Evolutionary conservation across 2,113 vertebrate species (phyloP).

Genomic region (Drymodes brunneopygia): DNA sequence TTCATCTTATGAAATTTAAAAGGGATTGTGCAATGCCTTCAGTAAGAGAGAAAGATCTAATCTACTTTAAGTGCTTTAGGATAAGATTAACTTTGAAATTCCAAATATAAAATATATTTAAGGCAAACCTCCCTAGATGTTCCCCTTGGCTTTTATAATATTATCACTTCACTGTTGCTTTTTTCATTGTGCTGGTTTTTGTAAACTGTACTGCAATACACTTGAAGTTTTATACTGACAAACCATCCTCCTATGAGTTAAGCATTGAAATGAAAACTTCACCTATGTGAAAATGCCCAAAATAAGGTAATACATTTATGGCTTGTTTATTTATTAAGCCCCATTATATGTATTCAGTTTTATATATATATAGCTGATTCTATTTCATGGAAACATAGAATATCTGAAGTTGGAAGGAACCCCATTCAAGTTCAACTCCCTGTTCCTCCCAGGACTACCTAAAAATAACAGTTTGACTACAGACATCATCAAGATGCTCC

Average conservation of each 20-base stretch:
- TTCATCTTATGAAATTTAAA: neutral
- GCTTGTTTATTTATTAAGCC: neutral
- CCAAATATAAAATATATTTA: neutral
- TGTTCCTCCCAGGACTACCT: neutral
- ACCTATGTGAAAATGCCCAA: neutral
- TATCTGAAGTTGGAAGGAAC: neutral
- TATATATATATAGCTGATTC: neutral
- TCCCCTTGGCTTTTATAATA: neutral
- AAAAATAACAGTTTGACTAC: neutral
- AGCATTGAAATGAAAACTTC: neutral
- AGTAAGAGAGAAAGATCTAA: neutral
- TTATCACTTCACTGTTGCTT: neutral
- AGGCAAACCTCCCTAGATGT: neutral
- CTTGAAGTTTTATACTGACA: neutral
- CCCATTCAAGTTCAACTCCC: neutral
- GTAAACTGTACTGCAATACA: neutral
- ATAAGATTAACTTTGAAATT: neutral
- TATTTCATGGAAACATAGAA: neutral
- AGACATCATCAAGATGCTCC: accelerated
- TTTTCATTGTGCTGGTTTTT: neutral
- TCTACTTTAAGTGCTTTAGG: neutral
- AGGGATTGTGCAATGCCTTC: neutral
- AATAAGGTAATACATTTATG: neutral
- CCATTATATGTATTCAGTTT: neutral
- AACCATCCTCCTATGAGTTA: neutral